These are phyloP conservation scores for Gavia stellata DNA, from an alignment of 2,113 vertebrate genomes.

Conservation along the genomic window DNA sequence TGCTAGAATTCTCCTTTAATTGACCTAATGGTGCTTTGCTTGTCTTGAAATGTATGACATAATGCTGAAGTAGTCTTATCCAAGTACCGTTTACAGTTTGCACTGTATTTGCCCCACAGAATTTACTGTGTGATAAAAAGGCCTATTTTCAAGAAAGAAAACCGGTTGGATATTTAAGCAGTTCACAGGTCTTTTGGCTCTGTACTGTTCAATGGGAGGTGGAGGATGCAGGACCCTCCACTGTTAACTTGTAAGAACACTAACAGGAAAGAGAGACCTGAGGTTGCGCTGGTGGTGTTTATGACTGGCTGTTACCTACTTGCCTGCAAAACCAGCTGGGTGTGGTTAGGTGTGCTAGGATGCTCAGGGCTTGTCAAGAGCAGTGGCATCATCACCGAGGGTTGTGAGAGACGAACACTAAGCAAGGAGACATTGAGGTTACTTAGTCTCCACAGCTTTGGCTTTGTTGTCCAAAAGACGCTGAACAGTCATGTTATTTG, in stretches of 20 bases:
- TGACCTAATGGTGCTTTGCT: neutral
- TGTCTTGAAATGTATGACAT: neutral
- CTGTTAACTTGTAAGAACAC: neutral
- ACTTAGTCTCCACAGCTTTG: neutral
- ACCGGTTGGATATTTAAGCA: neutral
- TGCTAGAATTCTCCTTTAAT: neutral
- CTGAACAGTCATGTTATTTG: neutral
- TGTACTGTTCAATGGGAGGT: neutral
- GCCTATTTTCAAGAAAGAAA: neutral
- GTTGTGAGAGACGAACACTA: neutral
- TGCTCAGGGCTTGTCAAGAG: neutral
- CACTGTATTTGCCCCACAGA: neutral
- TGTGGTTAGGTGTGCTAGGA: neutral
- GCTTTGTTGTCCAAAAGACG: neutral
- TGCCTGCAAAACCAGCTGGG: neutral
- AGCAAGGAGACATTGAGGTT: neutral
- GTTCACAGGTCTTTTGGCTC: neutral
- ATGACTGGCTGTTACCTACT: neutral
- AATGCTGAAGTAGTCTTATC: neutral
- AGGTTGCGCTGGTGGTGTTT: neutral
- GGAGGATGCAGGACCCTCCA: neutral
- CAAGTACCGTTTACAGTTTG: neutral
- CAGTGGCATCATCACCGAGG: neutral
- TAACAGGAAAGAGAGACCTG: neutral
- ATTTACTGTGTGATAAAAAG: neutral